Base-by-base conservation (phyloP, 2,797 vertebrate species). In the Emys orbicularis region DNA sequence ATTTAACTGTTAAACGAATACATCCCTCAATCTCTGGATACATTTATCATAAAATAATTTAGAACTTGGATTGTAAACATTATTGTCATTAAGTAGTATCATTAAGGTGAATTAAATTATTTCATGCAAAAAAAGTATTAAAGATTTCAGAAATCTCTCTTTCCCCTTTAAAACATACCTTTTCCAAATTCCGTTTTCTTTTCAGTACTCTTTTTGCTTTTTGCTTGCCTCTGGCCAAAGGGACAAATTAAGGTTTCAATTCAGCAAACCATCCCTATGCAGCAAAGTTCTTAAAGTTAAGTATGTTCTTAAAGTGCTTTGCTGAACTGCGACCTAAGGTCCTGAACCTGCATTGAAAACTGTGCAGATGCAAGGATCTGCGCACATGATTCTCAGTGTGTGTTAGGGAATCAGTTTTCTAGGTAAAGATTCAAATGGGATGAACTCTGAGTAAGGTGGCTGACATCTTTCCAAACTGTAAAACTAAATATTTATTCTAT, bases 171-270 rank as follows among this genome's bases (percentile, higher is more conserved):
- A 65, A 65, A 65, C 8, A 34, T 65, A 65, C 34, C 31, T 65
- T 65, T 65, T 65, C 59, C 31, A 65, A n/a, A 65, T n/a, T 37
- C 41, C n/a, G 79, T 85, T 87, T 84, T 90, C 74, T 84, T 10
- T 77, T 93, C 0, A 0, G 0, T 88, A 49, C 19, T 3, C 23
- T 61, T 89, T 93, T 91, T 91, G 21, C 15, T 10, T 86, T 81
- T 92, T 47, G 31, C 65, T 95, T 94, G 87, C 19, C 23, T 88
- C 86, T 95, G 88, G 37, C n/a, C 15, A 88, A n/a, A 65, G 15
- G 34, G 59, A 3, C 34, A n/a, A 92, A 31, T 82, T 88, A 47
- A 19, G 56, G n/a, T 91, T 47, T 49, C 81, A 68, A 79, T 74
- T 93, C 27, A 19, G 83, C 86, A 52, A 83, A 84, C 23, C 84